phyloP scores from a whole-genome alignment of 2,113 vertebrate species.

The Alectura lathami region DNA sequence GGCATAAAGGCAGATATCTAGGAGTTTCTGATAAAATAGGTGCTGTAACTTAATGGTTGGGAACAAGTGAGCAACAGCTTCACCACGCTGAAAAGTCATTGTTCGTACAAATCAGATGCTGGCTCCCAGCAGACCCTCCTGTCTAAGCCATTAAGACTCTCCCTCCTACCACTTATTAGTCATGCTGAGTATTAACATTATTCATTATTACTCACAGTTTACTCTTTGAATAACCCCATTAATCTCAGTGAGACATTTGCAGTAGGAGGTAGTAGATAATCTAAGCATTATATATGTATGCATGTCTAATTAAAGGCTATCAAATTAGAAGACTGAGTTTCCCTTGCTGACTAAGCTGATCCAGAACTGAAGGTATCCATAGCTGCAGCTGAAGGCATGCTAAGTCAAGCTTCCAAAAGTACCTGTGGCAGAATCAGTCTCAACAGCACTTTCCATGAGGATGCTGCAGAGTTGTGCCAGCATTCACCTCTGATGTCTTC shows the following conservation, averaged over 20 bases:
- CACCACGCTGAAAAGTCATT: not conserved
- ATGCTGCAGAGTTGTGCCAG: not conserved
- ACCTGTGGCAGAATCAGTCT: not conserved
- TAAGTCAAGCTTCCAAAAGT: not conserved
- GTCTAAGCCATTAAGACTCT: constrained; percentile 42
- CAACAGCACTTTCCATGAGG: not conserved
- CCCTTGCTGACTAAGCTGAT: constrained; percentile 20
- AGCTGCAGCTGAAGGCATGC: not conserved
- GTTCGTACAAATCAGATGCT: not conserved
- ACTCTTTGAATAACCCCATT: constrained; percentile 52
- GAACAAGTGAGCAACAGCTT: not conserved
- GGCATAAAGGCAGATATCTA: not conserved
- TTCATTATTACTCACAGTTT: constrained; percentile 64
- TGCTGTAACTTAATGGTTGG: not conserved
- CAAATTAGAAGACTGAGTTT: not conserved
- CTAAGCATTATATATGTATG: not conserved
- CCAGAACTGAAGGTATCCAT: not conserved
- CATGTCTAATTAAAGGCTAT: constrained; percentile 48
- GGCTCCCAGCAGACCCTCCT: constrained; percentile 41
- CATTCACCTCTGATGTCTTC: not conserved
- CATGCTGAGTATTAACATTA: constrained; percentile 58
- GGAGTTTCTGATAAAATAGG: not conserved
- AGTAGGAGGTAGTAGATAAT: constrained; percentile 53
- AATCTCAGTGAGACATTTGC: constrained; percentile 50
- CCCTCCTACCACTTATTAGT: constrained; percentile 49